Evolutionary conservation across 1,140 invertebrate species (phyloP), one percentile per base, ranked within the genome.

Genomic region (Oryzaephilus surinamensis): DNA sequence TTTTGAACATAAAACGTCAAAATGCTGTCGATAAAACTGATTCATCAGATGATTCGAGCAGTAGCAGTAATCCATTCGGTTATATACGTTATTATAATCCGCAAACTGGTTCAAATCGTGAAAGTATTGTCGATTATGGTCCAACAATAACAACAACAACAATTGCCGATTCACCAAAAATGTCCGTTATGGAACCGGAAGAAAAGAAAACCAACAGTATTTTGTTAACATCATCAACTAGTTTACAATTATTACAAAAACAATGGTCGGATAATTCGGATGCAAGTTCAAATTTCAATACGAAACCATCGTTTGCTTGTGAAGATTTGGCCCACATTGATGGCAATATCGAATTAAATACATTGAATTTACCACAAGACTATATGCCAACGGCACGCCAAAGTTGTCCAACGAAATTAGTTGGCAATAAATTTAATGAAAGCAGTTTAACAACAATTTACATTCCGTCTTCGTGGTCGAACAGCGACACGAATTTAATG

Each of bases 281-380:
- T 48, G 66, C 69, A 47, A 76, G 74, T 42, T 74, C 69, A 46
- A 66, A 66, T 39, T 64, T 62, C 17, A 60, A 65, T 14, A 48
- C 56, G 0, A 66, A 63, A 19, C 60, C 64, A 0, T 74, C 70
- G 36, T 68, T 67, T 54, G 76, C 73, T 4, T 78, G 74, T 54
- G 76, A 79, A 62, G 73, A 80, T 64, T 55, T 80, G 43, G 64
- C 71, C 6, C 72, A 71, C 50, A 63, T 79, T 40, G 70, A 74
- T 49, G 72, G 70, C 46, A 66, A 66, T 58, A 68, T 64, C 43
- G 66, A 56, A 48, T 51, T 54, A 28, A 46, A 48, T 11, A 46
- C 24, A 16, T 36, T 44, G 16, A 31, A 38, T n/a, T 35, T 35
- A 12, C 51, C 43, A 14, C 27, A 46, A 35, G 18, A 19, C n/a